These are phyloP conservation scores for Rhodeus uyekii DNA, from an alignment of 2,797 vertebrate species.

Conservation along the genomic window DNA sequence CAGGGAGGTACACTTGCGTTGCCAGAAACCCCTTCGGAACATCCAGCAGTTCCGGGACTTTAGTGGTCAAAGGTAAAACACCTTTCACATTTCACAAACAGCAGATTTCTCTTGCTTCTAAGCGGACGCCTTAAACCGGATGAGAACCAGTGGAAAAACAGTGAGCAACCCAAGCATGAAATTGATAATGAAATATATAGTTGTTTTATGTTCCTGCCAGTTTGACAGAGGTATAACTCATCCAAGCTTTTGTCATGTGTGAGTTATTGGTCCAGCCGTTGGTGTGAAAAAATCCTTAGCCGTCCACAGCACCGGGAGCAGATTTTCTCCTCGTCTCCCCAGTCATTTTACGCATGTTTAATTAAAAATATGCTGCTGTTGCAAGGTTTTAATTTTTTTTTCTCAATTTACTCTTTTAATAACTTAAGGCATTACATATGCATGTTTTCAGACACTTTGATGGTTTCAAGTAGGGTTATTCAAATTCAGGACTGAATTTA, in stretches of 20 bases:
- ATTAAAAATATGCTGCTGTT: slow-evolving; percentile 67
- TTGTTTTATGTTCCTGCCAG: slow-evolving; percentile 73
- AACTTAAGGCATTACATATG: slow-evolving; percentile 58
- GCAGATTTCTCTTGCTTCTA: slow-evolving; percentile 57
- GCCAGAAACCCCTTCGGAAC: slow-evolving; percentile 84
- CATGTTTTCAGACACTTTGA: slow-evolving; percentile 59
- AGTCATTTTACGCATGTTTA: slow-evolving; percentile 56
- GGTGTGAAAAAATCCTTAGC: slow-evolving; percentile 58
- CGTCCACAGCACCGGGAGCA: slow-evolving; percentile 56
- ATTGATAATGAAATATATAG: slow-evolving; percentile 82
- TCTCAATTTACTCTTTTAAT: slow-evolving; percentile 64
- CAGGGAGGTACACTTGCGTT: slow-evolving; percentile 79
- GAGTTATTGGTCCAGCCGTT: slow-evolving; percentile 77
- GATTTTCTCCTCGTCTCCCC: slow-evolving; percentile 56
- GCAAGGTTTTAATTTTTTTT: slow-evolving; percentile 37
- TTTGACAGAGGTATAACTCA: slow-evolving; percentile 82
- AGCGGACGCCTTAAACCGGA: slow-evolving; percentile 65
- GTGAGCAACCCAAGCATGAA: slow-evolving; percentile 76
- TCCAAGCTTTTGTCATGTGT: slow-evolving; percentile 75
- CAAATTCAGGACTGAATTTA: slow-evolving; percentile 40
- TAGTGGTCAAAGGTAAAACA: slow-evolving; percentile 84
- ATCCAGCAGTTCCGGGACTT: slow-evolving; percentile 78
- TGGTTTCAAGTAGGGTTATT: slow-evolving; percentile 68
- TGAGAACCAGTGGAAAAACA: slow-evolving; percentile 57
- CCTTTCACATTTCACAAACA: slow-evolving; percentile 32